Base-by-base conservation (phyloP, 2,888 invertebrate genomes). In the Eulithis prunata region DNA sequence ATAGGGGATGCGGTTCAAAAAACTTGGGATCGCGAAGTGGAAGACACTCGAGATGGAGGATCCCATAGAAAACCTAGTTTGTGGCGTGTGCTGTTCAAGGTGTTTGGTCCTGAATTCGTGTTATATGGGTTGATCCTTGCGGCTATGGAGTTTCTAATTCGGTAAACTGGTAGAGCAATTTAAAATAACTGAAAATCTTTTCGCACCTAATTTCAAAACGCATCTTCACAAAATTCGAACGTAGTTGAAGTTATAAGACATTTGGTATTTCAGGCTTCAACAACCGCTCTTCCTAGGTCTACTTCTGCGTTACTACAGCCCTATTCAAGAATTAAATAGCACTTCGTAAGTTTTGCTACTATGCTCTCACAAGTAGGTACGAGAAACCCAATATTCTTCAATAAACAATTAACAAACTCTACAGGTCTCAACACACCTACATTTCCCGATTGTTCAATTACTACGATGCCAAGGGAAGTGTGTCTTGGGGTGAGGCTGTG, bases 211-310 rank as follows among this genome's bases (percentile, higher is more conserved):
- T 4, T 32, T 32, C 32, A 32, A 32, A 32, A 32, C 32, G 3
- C 2, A 38, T 38, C 3, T 38, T 8, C 38, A 38, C 21, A 38
- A 38, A 38, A 38, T 38, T 38, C 38, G 38, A 38, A 7, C 38
- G 38, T 21, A 21, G 2, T 21, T 21, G 2, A 21, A 21, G 21
- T 21, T 21, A 38, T 38, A 38, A 7, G 6, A 38, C 13, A 21
- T 45, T 28, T 54, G 2, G 47, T 64, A 59, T 64, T 73, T 60
- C 83, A 95, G 95, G 86, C 92, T 95, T 80, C 93, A 94, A 77
- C 95, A 96, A 84, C 95, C 95, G 41, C 82, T 95, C 71, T 94
- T 95, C 79, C 86, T 95, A 75, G 95, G 95, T 49, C 87, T 94
- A 66, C 81, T 95, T 71, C 89, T 96, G 69, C 90, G 93, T 64